These are phyloP conservation scores for Drosophila setifemur DNA, from an alignment of 1,140 invertebrate species.

Conservation along the genomic window DNA sequence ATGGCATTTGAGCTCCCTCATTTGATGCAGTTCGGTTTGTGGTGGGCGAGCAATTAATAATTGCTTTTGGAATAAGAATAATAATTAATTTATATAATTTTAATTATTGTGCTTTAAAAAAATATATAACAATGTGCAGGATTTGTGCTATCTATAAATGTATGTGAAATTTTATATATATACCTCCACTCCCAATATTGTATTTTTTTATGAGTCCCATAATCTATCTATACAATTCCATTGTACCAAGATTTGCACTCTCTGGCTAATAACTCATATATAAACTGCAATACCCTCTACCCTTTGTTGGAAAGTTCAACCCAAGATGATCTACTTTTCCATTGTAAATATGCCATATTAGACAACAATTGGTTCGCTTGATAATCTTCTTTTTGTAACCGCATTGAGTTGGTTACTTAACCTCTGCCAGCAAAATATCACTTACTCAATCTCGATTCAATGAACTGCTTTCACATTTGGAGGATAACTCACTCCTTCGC, in stretches of 20 bases:
- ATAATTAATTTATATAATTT: too few species aligned
- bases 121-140: too few species aligned
- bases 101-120: too few species aligned
- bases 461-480: slow-evolving; percentile 10
- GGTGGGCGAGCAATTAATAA: background rate
- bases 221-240: background rate
- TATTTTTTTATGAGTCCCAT: background rate
- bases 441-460: slow-evolving; percentile 11
- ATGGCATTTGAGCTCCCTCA: slow-evolving; percentile 7
- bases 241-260: background rate
- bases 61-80: background rate
- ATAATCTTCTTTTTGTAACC: slow-evolving; percentile 43
- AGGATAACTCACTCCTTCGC: slow-evolving; percentile 45
- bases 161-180: too few species aligned
- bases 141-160: too few species aligned
- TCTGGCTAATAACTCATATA: background rate
- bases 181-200: too few species aligned
- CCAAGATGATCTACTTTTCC: slow-evolving; percentile 34
- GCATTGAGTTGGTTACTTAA: slow-evolving; percentile 1
- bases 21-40: background rate
- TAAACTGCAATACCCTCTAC: background rate
- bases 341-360: slow-evolving; percentile 27
- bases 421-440: slow-evolving; percentile 13
- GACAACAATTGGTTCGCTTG: slow-evolving; percentile 41
- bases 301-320: slow-evolving; percentile 7